A percentile compares a stretch with the other conserved stretches of the same genome.
Evolutionary conservation across 2,797 vertebrate species (phyloP).

Genomic region (Typhlichthys eigenmanni): DNA sequence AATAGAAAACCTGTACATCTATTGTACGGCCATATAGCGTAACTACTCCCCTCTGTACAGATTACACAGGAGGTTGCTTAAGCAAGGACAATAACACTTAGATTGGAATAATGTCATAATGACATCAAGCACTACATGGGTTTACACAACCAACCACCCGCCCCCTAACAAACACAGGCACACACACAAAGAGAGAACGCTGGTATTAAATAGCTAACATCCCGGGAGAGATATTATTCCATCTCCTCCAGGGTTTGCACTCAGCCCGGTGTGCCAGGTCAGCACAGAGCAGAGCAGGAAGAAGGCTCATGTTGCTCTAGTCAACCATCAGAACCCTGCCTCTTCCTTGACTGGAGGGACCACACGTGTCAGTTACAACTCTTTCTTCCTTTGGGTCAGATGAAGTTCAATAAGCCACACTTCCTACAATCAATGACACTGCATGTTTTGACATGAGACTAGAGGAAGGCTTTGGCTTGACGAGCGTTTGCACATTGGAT

Average conservation of each 20-base stretch:
- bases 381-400: constrained; percentile 65
- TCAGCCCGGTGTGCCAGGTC: constrained; percentile 44
- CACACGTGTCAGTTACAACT: constrained; percentile 61
- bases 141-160: background rate
- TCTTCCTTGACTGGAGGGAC: constrained; percentile 57
- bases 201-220: constrained; percentile 34
- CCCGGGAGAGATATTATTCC: constrained; percentile 49
- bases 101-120: background rate
- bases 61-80: too few relatives aligned
- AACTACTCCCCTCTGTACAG: too few relatives aligned
- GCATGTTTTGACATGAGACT: constrained; percentile 62
- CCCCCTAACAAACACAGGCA: constrained; percentile 4
- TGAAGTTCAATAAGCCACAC: constrained; percentile 70
- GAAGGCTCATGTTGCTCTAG: constrained; percentile 56
- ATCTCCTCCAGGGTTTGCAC: constrained; percentile 57
- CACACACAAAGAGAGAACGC: constrained; percentile 6
- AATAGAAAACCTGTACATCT: too few relatives aligned
- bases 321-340: constrained; percentile 57
- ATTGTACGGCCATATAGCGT: too few relatives aligned
- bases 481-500: constrained; percentile 39
- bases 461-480: constrained; percentile 47
- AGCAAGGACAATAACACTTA: too few relatives aligned
- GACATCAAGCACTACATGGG: background rate
- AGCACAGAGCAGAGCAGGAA: constrained; percentile 44
- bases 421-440: constrained; percentile 44